A percentile compares a stretch with the other conserved stretches of the same genome.
Conservation (phyloP, 2,888 invertebrate genomes). For the Ligdia adustata region DNA sequence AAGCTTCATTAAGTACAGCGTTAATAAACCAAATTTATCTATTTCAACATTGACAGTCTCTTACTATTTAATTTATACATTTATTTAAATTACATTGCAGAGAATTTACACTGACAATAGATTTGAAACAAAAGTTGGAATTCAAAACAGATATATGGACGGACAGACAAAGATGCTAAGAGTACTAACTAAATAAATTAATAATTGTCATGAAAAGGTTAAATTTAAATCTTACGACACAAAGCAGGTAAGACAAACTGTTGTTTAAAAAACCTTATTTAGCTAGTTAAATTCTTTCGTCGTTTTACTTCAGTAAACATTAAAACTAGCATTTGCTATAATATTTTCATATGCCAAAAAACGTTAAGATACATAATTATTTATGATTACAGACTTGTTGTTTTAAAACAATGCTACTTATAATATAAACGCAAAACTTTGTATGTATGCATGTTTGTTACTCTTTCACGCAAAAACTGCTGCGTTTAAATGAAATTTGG, state of each 20-base stretch:
- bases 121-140: slow-evolving; percentile 39
- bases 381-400: no score
- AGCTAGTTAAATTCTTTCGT: no score
- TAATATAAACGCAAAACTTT: no score
- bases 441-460: no score
- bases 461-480: no score
- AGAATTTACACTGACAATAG: slow-evolving; percentile 58
- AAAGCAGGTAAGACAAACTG: slow-evolving; percentile 5
- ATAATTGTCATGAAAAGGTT: slow-evolving; percentile 31
- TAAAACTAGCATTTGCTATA: neutral
- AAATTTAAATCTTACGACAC: slow-evolving; percentile 8
- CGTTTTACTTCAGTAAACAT: no score
- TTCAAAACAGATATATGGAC: slow-evolving; percentile 67
- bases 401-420: no score
- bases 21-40: slow-evolving; percentile 61
- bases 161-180: slow-evolving; percentile 75
- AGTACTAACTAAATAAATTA: slow-evolving; percentile 44
- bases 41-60: slow-evolving; percentile 67
- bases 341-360: no score
- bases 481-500: no score
- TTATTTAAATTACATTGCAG: slow-evolving; percentile 57
- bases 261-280: no score
- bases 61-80: slow-evolving; percentile 74
- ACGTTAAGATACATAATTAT: no score
- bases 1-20: slow-evolving; percentile 69